A percentile compares a stretch with the other conserved stretches of the same genome.
Conservation (phyloP, 1,140 invertebrate genomes). For the Dinothrombium tinctorium region DNA sequence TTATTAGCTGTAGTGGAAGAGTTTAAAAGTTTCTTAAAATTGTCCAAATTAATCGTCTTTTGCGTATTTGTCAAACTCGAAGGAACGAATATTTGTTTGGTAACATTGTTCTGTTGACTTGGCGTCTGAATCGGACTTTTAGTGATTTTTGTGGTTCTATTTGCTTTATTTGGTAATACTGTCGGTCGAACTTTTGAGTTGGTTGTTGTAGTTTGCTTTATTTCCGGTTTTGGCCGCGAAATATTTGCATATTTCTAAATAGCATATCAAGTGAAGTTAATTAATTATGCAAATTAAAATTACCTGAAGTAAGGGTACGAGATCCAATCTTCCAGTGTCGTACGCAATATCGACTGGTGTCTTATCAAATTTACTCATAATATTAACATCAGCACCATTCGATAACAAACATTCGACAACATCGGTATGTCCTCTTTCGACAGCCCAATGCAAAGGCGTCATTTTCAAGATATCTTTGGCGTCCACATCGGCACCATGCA, state of each 20-base stretch:
- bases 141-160: background rate
- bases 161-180: slow-evolving; percentile 8
- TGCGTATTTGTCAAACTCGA: too few relatives aligned
- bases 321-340: slow-evolving; percentile 33
- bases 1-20: background rate
- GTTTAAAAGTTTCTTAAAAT: slow-evolving; percentile 4
- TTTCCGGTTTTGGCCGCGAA: slow-evolving; percentile 4
- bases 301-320: slow-evolving; percentile 32
- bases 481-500: slow-evolving; percentile 46
- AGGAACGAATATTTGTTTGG: background rate
- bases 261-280: background rate
- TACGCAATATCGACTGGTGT: slow-evolving; percentile 50
- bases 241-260: slow-evolving; percentile 4
- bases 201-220: background rate
- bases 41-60: background rate
- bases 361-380: slow-evolving; percentile 55
- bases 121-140: background rate
- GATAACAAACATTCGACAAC: slow-evolving; percentile 42
- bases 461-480: slow-evolving; percentile 67
- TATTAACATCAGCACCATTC: slow-evolving; percentile 38
- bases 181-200: slow-evolving; percentile 1
- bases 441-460: slow-evolving; percentile 86
- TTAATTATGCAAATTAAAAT: slow-evolving; percentile 8
- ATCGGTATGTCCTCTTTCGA: slow-evolving; percentile 47
- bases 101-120: background rate